Base-by-base conservation (phyloP, 1,140 invertebrate species). In the Hermetia illucens region DNA sequence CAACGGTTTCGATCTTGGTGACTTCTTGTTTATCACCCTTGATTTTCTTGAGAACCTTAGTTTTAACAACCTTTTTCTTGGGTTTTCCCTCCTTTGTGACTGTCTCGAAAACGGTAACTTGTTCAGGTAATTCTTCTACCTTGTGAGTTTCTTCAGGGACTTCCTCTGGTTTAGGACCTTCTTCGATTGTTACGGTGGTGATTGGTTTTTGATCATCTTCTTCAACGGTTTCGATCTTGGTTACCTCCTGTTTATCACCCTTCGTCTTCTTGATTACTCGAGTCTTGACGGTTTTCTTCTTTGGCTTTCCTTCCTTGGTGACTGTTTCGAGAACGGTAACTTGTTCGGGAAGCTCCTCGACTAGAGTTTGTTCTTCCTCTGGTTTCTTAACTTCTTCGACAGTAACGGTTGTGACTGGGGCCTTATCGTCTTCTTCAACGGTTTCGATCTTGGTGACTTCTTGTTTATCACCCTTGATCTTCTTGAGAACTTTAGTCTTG, bases 381-480 rank as follows among this genome's bases (percentile, higher is more conserved):
- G 39, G 39, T 22, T 38, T 9, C 19, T 41, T 32, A 30, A 13
- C 24, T 24, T 47, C 44, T 42, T 52, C 47, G 8, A 45, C 15
- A 24, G 39, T 48, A 3, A 52, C 49, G 21, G 50, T 52, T 15
- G 48, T 55, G 37, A 54, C 44, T 19, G 55, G 50, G 21, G 49
- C 31, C 42, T 56, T 49, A 18, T 51, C 55, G 33, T 58, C 50
- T 46, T 64, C 55, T 48, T 62, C 55, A n/a, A 59, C 45, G 1
- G 55, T 60, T 5, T 61, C 51, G 34, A 58, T 55, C 37, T 53
- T 46, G 12, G 46, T 58, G 19, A 54, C 48, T 44, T 53, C 46
- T 46, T 62, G 50, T 27, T 52, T 49, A 2, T 41, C 42, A 16
- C 50, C 52, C 13, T 47, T 51, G 19, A 50, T 46, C 40, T 49